phyloP scores from a whole-genome alignment of 2,797 vertebrate species.

The Capromys pilorides region DNA sequence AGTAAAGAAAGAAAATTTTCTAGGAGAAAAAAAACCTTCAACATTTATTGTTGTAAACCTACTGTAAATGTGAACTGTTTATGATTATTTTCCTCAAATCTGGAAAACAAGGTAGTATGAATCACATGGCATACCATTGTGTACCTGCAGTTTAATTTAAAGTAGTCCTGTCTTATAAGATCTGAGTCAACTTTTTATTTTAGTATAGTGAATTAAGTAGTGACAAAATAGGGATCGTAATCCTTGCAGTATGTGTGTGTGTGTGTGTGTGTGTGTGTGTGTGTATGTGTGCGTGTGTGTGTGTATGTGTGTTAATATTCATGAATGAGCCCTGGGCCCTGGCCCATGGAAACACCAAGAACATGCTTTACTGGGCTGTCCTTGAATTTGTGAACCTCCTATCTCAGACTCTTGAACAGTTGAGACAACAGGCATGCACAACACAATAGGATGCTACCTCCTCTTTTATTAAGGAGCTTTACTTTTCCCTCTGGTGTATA shows the following conservation, averaged over 20 bases:
- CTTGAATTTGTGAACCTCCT: background rate
- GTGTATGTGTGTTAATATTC: background rate
- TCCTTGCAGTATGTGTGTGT: background rate
- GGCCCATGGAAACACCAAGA: background rate
- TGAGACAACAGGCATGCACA: too few relatives aligned
- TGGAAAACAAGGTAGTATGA: background rate
- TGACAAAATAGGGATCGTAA: background rate
- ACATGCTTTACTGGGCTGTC: background rate
- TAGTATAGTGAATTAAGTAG: background rate
- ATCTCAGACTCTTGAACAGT: background rate
- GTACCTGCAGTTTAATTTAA: background rate
- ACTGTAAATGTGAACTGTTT: background rate
- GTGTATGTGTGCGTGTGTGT: background rate
- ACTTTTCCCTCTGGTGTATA: background rate
- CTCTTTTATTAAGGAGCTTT: background rate
- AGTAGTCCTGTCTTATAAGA: background rate
- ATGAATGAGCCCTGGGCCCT: too few relatives aligned
- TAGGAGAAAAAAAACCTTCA: background rate
- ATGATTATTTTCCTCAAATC: background rate
- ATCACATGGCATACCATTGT: background rate
- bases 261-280: background rate
- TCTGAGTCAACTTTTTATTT: background rate
- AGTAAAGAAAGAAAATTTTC: background rate
- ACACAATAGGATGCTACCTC: background rate
- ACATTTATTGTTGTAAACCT: too few relatives aligned